Conservation (phyloP, 2,797 vertebrate species). For the Muscicapa striata region DNA sequence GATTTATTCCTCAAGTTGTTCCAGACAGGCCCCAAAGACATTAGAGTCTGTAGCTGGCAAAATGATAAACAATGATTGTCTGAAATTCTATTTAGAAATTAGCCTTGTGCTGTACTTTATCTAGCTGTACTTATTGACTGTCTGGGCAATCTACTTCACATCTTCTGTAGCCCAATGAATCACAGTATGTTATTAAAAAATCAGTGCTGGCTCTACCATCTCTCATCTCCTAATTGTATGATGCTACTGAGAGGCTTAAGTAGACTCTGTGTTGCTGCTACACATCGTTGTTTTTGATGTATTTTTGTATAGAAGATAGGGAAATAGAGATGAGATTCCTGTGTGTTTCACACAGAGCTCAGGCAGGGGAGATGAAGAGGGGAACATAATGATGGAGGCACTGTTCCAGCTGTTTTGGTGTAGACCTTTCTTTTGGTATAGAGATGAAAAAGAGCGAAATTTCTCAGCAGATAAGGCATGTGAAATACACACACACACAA, state of each 20-base stretch:
- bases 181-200: conserved; percentile 46
- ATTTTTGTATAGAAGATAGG: background rate
- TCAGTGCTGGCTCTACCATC: background rate
- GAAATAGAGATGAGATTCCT: background rate
- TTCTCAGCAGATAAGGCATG: background rate
- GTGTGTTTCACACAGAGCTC: background rate
- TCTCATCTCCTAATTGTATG: background rate
- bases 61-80: conserved; percentile 34
- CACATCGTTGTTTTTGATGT: background rate
- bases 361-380: background rate
- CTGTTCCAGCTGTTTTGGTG: background rate
- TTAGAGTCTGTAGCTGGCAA: conserved; percentile 43
- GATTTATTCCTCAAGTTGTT: conserved; percentile 1
- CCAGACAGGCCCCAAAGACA: conserved; percentile 29
- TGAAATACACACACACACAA: background rate
- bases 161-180: conserved; percentile 19
- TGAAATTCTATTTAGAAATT: conserved; percentile 59
- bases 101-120: conserved; percentile 22
- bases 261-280: background rate
- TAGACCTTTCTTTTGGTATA: background rate
- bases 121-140: conserved; percentile 38
- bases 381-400: background rate
- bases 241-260: background rate
- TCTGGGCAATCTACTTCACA: conserved; percentile 22
- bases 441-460: background rate